Conservation (phyloP, 2,113 vertebrate species). For the Hypanus sabinus region DNA sequence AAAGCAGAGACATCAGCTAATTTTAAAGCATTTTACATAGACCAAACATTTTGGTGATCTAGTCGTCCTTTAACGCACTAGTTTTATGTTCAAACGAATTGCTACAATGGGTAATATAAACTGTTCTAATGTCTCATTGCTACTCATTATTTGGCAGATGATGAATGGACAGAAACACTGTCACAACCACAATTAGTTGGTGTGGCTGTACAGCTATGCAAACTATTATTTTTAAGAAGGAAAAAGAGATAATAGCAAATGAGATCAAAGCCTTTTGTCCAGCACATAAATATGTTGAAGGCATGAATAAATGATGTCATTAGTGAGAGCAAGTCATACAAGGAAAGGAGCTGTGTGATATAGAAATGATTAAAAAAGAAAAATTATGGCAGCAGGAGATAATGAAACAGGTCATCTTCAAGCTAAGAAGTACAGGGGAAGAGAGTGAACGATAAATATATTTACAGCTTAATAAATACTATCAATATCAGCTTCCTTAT, state of each 20-base stretch:
- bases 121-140: too few relatives aligned
- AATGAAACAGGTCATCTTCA: not conserved
- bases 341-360: not conserved
- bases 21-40: not conserved
- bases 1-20: not conserved
- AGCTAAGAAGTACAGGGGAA: not conserved
- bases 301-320: not conserved
- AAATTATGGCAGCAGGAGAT: not conserved
- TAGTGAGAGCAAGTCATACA: not conserved
- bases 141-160: not conserved
- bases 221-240: not conserved
- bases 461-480: not conserved
- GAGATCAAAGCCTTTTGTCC: not conserved
- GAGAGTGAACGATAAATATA: not conserved
- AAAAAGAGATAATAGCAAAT: not conserved
- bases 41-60: not conserved
- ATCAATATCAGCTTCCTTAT: not conserved
- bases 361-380: not conserved
- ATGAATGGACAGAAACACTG: not conserved
- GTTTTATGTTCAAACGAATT: not conserved
- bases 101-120: not conserved
- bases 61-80: not conserved
- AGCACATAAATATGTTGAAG: not conserved
- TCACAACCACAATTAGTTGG: not conserved
- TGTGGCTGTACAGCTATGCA: not conserved